Evolutionary conservation across 2,113 vertebrate species (phyloP).

Genomic region (Mesocricetus auratus): DNA sequence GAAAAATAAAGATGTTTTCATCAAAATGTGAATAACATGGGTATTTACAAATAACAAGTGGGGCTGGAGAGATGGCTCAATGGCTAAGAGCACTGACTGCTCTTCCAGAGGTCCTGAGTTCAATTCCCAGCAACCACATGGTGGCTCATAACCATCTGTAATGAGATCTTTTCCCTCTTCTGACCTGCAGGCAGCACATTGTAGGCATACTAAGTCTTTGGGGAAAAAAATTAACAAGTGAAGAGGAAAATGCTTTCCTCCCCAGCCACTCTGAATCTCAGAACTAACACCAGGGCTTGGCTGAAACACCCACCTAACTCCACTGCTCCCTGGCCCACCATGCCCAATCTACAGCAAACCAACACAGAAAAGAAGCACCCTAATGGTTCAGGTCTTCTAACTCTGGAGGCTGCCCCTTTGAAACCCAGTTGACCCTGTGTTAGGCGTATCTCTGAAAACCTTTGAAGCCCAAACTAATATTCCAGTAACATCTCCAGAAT

Average conservation of each 20-base stretch:
- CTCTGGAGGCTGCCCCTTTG: neutral
- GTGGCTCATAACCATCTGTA: too few species aligned
- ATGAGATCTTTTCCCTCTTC: too few species aligned
- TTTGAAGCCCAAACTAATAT: neutral
- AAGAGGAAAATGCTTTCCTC: conserved; percentile 51
- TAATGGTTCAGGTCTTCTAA: neutral
- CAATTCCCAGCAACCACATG: too few species aligned
- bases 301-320: neutral
- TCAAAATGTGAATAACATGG: conserved; percentile 28
- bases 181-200: too few species aligned
- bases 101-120: too few species aligned
- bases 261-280: conserved; percentile 4
- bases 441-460: neutral
- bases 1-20: conserved; percentile 53
- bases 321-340: neutral
- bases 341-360: neutral
- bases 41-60: conserved; percentile 34
- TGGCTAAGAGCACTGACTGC: too few species aligned
- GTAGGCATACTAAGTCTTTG: too few species aligned
- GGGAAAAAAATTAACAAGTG: neutral
- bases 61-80: too few species aligned
- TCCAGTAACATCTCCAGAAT: neutral
- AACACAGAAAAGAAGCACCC: conserved; percentile 12
- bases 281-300: neutral
- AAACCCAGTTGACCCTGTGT: neutral